Percentiles rank a stretch among this genome's conserved stretches.
These are phyloP conservation scores for Platygyra sinensis DNA, from an alignment of 64 coral and sea anemone genomes.

Conservation along the genomic window DNA sequence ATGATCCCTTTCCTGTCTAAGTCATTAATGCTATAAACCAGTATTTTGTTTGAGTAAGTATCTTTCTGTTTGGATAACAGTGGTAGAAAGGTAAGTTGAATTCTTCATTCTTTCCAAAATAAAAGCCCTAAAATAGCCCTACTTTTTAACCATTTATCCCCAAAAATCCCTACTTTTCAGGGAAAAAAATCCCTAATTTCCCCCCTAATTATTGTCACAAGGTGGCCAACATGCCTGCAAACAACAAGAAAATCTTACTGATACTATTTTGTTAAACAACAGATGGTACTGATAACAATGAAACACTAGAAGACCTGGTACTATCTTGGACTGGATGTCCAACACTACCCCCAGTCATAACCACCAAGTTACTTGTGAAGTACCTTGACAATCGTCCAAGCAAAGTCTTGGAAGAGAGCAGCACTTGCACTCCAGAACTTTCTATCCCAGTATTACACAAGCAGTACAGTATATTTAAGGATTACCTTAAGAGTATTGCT, in stretches of 20 bases:
- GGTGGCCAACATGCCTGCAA: slow-evolving; percentile 11
- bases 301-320: background rate
- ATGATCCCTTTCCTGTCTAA: background rate
- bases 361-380: slow-evolving; percentile 8
- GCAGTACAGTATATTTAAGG: background rate
- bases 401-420: background rate
- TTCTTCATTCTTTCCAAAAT: background rate
- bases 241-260: background rate
- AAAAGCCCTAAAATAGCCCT: too few species aligned
- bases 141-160: slow-evolving; percentile 21
- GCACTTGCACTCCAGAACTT: background rate
- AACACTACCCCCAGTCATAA: slow-evolving; percentile 4
- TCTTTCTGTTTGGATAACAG: slow-evolving; percentile 25
- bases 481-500: background rate
- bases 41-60: slow-evolving; percentile 40
- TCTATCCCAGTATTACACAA: background rate
- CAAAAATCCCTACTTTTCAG: slow-evolving; percentile 31
- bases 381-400: background rate
- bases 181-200: slow-evolving; percentile 26
- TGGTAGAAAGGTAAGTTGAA: slow-evolving; percentile 19
- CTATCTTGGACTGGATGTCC: slow-evolving; percentile 22
- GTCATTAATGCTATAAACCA: background rate
- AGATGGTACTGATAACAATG: background rate
- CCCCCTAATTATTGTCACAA: too few species aligned
- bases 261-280: too few species aligned